A percentile compares a stretch with the other conserved stretches of the same genome.
Conservation (phyloP, 2,113 vertebrate species). For the Cettia cetti region DNA sequence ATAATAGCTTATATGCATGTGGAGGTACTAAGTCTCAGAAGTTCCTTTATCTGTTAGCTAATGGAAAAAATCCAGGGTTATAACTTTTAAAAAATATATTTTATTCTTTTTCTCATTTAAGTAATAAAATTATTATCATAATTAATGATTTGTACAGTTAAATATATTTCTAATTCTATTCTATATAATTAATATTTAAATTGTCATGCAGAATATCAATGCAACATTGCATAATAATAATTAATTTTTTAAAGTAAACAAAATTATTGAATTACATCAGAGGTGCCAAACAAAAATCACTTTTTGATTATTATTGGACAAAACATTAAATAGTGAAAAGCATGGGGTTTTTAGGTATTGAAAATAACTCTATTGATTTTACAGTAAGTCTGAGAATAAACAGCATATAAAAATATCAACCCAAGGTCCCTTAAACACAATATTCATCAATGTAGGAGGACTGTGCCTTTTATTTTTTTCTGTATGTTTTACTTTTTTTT, state of each 20-base stretch:
- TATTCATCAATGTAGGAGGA: not conserved
- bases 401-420: not conserved
- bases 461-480: not conserved
- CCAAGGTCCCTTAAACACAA: not conserved
- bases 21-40: not conserved
- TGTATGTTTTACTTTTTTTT: not conserved
- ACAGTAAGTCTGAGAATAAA: not conserved
- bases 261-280: not conserved
- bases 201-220: not conserved
- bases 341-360: not conserved
- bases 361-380: not conserved
- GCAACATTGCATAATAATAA: not conserved
- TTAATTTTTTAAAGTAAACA: not conserved
- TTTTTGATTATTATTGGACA: not conserved
- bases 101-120: not conserved
- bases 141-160: not conserved
- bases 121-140: not conserved
- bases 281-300: not conserved
- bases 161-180: not conserved
- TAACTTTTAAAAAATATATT: not conserved
- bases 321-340: not conserved
- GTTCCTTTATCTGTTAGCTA: not conserved
- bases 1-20: not conserved
- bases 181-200: not conserved
- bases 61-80: not conserved